These are phyloP conservation scores for Glaucopsyche alexis DNA, from an alignment of 2,888 invertebrate genomes.

Conservation along the genomic window DNA sequence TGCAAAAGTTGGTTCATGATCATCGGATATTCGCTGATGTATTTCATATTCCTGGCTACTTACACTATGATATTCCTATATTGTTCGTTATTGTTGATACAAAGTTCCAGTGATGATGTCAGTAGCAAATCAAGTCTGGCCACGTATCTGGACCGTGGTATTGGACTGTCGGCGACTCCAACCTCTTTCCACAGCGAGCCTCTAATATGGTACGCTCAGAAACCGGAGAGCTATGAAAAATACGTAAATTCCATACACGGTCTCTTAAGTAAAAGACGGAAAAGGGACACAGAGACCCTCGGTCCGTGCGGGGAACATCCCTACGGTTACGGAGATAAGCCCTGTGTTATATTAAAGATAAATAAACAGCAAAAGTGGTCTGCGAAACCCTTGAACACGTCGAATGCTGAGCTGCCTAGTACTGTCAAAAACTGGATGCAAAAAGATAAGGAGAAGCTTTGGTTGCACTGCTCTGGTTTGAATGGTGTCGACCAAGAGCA, in stretches of 20 bases:
- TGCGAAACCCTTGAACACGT: conserved; percentile 53
- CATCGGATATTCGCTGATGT: conserved; percentile 54
- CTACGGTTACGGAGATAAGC: conserved; percentile 62
- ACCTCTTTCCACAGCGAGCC: conserved; percentile 51
- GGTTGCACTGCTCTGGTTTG: conserved; percentile 61
- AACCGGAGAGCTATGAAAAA: conserved; percentile 51
- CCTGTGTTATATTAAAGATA: conserved; percentile 64
- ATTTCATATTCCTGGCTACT: conserved; percentile 57
- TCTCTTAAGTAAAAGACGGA: conserved; percentile 48
- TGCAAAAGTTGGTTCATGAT: conserved; percentile 58
- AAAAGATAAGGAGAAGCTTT: conserved; percentile 51
- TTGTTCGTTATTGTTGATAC: conserved; percentile 50
- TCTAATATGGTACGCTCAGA: conserved; percentile 60
- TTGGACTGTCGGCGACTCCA: conserved; percentile 64
- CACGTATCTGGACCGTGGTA: conserved; percentile 51
- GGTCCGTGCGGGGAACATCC: conserved; percentile 63
- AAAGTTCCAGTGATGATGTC: conserved; percentile 39
- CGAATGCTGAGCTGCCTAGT: conserved; percentile 47
- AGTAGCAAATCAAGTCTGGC: conserved; percentile 45
- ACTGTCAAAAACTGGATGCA: conserved; percentile 56
- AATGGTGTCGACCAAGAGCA: conserved; percentile 66
- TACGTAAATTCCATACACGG: conserved; percentile 58
- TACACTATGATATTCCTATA: conserved; percentile 57
- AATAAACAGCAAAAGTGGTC: conserved; percentile 62
- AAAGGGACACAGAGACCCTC: conserved; percentile 46